Base-by-base conservation (phyloP, 1,140 invertebrate genomes). In the Sarcophaga bullata region DNA sequence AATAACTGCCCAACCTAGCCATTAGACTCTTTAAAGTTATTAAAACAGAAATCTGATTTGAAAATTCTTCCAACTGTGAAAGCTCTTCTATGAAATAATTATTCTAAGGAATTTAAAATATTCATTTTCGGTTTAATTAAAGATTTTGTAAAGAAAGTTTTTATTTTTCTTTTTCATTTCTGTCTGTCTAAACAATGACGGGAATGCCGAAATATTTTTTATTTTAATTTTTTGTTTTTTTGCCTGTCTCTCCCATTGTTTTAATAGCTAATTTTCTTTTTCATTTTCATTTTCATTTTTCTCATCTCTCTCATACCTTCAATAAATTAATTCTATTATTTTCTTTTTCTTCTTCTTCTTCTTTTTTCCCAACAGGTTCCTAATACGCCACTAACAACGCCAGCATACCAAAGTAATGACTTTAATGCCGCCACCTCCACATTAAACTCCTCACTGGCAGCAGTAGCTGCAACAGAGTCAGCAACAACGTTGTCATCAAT, bases 381-480 rank as follows among this genome's bases (percentile, higher is more conserved):
- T 85, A 90, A 89, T 84, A 86, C 87, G 86, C 87, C 85, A 85
- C 84, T 88, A 81, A 86, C 87, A 84, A 82, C 84, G 84, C 80
- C 84, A 76, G 73, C 50, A 76, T 46, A 78, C 49, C 80, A 58
- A 58, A 75, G 78, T 73, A 83, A 82, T 82, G 82, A 54, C 47
- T 80, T 78, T 78, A 50, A 78, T 52, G n/a, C 48, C 62, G n/a
- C 48, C 62, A 25, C 62, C 48, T 78, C 75, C n/a, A 25, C 48
- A 78, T 76, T 47, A 90, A 73, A 88, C 91, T 81, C 86, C 90
- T 88, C 89, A 90, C 81, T 90, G 91, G 82, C 87, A 84, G 62
- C 80, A 81, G 54, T 25, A 10, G 54, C 80, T 73, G 52, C 81
- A 75, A 52, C 62, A 68, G n/a, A 86, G 88, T 49, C 87, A 87